Base-by-base conservation (phyloP, 1,140 invertebrate species). In the Diploscapter pachys region DNA sequence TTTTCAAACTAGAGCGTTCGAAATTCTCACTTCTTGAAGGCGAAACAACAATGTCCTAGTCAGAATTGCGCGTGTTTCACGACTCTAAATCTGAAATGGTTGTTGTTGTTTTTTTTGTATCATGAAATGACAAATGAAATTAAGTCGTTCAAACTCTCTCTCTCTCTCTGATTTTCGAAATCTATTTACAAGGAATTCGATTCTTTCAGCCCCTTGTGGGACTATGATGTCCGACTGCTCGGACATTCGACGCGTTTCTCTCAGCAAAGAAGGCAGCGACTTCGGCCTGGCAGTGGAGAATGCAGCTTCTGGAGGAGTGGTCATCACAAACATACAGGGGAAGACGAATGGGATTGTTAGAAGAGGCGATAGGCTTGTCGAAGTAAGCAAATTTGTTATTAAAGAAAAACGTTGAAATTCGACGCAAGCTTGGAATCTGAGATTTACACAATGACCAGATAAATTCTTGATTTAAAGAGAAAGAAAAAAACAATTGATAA, bases 321-420 rank as follows among this genome's bases (percentile, higher is more conserved):
- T 78, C 51, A 64, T 76, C 9, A 57, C 75, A n/a, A 77, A 76
- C 59, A 73, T 76, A 5, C 73, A 77, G 5, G 75, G 73, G 56
- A 73, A 63, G 50, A 64, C 76, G 48, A 53, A 61, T n/a, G 66
- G 67, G 5, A 57, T 56, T n/a, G 76, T 77, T 48, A 50, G 68
- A n/a, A 74, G 61, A 59, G 76, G 76, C 62, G 76, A 77, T 49
- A 63, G 72, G 52, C 65, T 77, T 8, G 63, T 77, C 2, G 76
- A 77, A 50, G 75, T 77, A 49, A 77, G 75, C 57, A 48, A 5
- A 56, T 61, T 11, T 31, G 6, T 31, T 11, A 8, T n/a, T 9
- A 6, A 67, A 9, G 9, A 31, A 31, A 31, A 31, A 31, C 31
- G 31, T 31, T 1, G 31, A 31, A 31, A 31, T 31, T 31, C 31